Evolutionary conservation across 2,888 invertebrate species (phyloP), one percentile per base, ranked within the genome.

Genomic region (Gortyna flavago): DNA sequence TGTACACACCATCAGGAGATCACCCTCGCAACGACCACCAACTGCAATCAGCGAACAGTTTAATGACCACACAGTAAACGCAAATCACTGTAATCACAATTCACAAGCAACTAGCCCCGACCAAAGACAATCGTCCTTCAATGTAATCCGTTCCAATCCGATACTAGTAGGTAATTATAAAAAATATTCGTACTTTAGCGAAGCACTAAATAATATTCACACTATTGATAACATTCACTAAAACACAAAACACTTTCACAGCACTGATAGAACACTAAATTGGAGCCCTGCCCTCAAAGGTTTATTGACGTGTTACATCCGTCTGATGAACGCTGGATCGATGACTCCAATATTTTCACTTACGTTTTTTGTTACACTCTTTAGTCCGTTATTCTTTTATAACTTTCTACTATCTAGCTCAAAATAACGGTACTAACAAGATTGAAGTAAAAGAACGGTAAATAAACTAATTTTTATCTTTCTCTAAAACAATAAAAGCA

Each of bases 1-100:
- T 98, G 98, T 98, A 98, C 98, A 98, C 98, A 98, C 98, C 98
- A 99, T 98, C 95, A 96, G 96, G 96, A 95, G 96, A 91, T 93
- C 94, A 96, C 96, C 96, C 95, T 95, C 95, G 91, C 94, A 92
- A 95, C 92, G 93, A 95, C 95, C 95, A 96, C 95, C 96, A 96
- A 96, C 97, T 96, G 95, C 93, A 96, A 95, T 91, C 92, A 93
- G 90, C 88, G 89, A 90, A 93, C 91, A 89, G 92, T 90, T 78
- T 86, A 89, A 75, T 87, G 88, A 88, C 84, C 83, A 89, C 86
- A 86, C 85, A 83, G 84, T 85, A 80, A 87, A 85, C 81, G 75
- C 69, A 76, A 85, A 82, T 88, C 89, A 92, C 91, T 81, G n/a
- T 81, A 87, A 89, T 82, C 86, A 88, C 85, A 88, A 87, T 89